Evolutionary conservation across 2,797 vertebrate species (phyloP), one percentile per base, ranked within the genome.

Genomic region (Hippopotamyrus pictus): DNA sequence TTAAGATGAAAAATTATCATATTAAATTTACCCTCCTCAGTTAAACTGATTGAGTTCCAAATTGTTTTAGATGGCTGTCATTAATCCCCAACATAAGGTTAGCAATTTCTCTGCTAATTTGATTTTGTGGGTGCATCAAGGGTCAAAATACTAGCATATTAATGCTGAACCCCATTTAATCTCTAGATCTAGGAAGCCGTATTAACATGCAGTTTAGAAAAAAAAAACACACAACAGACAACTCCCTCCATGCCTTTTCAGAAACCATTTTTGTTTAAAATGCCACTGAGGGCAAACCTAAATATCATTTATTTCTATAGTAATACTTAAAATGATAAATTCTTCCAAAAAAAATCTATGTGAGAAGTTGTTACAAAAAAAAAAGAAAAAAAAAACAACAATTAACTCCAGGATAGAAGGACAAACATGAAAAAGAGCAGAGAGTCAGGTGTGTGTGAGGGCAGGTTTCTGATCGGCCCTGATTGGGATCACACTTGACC

Each of bases 1-100:
- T 97, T 97, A 96, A 96, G 95, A 95, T 97, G 97, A 98, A 97
- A 97, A 98, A 99, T 99, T 99, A 99, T 98, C 98, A 99, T 98
- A 99, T 99, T 99, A 99, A 98, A 98, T 98, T 98, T 97, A 98
- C 97, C 98, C 98, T 98, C 97, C 97, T 97, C 97, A 97, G 97
- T 97, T 98, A 97, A 98, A 99, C 96, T 98, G 97, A 99, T 98
- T 98, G 97, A 97, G 97, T 98, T 97, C 97, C 97, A 99, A 99
- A 99, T 99, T 98, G 98, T 99, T 99, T 99, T 97, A 96, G 96
- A 99, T 98, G 96, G 97, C 97, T 96, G 95, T 98, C 98, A 99
- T 99, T 99, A 99, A 99, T 99, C 97, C 97, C 97, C 97, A 97
- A 96, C 98, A 97, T 96, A 96, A 97, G 96, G 94, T 97, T 98